These are phyloP conservation scores for Erebia ligea DNA, from an alignment of 2,888 invertebrate species.

Conservation along the genomic window DNA sequence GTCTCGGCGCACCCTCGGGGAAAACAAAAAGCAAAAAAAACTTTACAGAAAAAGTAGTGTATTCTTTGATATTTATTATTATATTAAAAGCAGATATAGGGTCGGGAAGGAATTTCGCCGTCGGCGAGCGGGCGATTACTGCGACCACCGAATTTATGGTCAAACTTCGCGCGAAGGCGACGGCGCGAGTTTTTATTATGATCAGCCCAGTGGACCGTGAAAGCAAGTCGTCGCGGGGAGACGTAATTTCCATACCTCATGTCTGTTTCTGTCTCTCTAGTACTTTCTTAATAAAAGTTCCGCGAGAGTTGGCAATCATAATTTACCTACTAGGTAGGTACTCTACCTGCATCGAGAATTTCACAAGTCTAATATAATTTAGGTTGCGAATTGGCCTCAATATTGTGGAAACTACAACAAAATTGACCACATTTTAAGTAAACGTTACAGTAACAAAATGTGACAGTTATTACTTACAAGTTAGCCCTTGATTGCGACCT, in stretches of 20 bases:
- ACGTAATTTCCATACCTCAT: constrained; percentile 81
- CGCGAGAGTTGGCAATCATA: constrained; percentile 34
- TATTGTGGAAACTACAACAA: too few species aligned
- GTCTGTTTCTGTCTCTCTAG: constrained; percentile 76
- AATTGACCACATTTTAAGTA: too few species aligned
- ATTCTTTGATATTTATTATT: constrained; percentile 78
- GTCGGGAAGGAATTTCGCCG: constrained; percentile 66
- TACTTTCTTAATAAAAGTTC: constrained; percentile 79
- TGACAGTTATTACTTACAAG: too few species aligned
- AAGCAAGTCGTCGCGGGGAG: constrained; percentile 80
- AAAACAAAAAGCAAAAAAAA: constrained; percentile 74
- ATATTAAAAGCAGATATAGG: constrained; percentile 77
- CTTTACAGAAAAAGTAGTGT: constrained; percentile 74
- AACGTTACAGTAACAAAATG: too few species aligned
- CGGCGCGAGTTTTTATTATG: constrained; percentile 84
- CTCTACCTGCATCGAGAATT: too few species aligned
- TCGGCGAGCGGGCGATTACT: constrained; percentile 71
- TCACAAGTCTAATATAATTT: too few species aligned
- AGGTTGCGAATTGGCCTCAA: too few species aligned
- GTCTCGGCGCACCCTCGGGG: constrained; percentile 68
- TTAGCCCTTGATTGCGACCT: too few species aligned
- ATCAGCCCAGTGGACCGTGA: constrained; percentile 84
- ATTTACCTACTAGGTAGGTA: constrained; percentile 3
- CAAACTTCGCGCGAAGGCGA: constrained; percentile 81
- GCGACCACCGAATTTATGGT: constrained; percentile 82